phyloP scores from a whole-genome alignment of 2,888 invertebrate species.

The Pogonocherus hispidulus region DNA sequence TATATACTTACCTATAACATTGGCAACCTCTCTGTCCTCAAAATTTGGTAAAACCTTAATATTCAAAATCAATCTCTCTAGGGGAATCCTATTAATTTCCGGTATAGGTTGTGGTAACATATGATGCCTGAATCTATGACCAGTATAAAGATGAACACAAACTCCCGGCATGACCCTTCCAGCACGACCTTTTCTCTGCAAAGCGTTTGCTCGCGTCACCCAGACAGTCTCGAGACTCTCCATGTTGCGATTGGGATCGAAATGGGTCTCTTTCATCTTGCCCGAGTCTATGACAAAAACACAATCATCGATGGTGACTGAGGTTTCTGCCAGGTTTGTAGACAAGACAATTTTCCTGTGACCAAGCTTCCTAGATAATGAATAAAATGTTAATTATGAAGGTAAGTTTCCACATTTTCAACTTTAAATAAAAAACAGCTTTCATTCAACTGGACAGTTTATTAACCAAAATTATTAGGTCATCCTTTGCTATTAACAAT shows the following conservation, averaged over 20 bases:
- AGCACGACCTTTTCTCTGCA: slow-evolving; percentile 91
- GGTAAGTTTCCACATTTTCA: slow-evolving; percentile 8
- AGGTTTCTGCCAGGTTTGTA: slow-evolving; percentile 96
- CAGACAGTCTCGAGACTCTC: slow-evolving; percentile 89
- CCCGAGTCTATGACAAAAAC: slow-evolving; percentile 95
- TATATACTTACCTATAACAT: slow-evolving; percentile 61
- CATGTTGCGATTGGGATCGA: slow-evolving; percentile 88
- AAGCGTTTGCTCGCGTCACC: slow-evolving; percentile 92
- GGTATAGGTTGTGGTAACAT: slow-evolving; percentile 84
- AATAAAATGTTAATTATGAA: too few relatives aligned
- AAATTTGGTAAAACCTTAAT: slow-evolving; percentile 78
- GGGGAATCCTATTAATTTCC: slow-evolving; percentile 90
- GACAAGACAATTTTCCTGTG: slow-evolving; percentile 89
- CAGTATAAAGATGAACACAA: slow-evolving; percentile 88
- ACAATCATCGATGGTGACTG: slow-evolving; percentile 95
- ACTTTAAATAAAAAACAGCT: too few relatives aligned
- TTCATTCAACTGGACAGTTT: too few relatives aligned
- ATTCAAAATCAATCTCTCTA: slow-evolving; percentile 85
- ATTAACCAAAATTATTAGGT: too few relatives aligned
- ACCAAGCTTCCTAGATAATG: slow-evolving; percentile 75
- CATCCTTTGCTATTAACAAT: too few relatives aligned
- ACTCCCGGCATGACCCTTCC: slow-evolving; percentile 92
- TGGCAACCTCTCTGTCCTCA: slow-evolving; percentile 57
- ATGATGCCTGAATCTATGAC: slow-evolving; percentile 77
- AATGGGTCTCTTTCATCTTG: slow-evolving; percentile 91